Evolutionary conservation across 2,113 vertebrate genomes (phyloP), one percentile per base, ranked within the genome.

Genomic region (Mohoua ochrocephala): DNA sequence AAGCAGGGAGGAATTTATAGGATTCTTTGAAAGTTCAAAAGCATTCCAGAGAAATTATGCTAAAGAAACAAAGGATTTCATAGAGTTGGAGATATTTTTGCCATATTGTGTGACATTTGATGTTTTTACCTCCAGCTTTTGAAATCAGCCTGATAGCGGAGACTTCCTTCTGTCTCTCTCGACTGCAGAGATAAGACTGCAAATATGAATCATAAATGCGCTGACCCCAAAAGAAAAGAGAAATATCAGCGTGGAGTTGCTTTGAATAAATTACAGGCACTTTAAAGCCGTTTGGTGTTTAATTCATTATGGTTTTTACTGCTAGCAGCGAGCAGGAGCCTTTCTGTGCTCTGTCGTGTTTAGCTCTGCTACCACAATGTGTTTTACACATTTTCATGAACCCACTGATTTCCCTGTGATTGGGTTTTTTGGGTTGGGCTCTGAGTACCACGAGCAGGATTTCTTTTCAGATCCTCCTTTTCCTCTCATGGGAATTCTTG

Each of bases 61-160:
- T 14, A 10, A 71, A 77, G 73, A 75, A 90, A 92, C 63, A 77
- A 91, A 80, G n/a, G 49, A 53, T 71, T 91, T n/a, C 82, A 37
- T 12, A 20, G 41, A 52, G 24, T 60, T 68, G 63, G 49, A 73
- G 60, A 13, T 8, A 3, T 44, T 74, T 95, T 81, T 90, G 39
- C 56, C 37, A 8, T 57, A 42, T 64, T 93, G 44, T 56, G 49
- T 59, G 68, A 74, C 79, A 77, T 91, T 88, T 91, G 92, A 88
- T 92, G 77, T 60, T 93, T 93, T 91, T 77, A 94, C 91, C 69
- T 87, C 69, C 47, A 91, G 86, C 47, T 84, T 96, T 86, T 81
- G 89, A 91, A 94, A 89, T 88, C 68, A 80, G 59, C 18, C 68
- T 39, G 37, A 59, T 53, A 77, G 60, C 3, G 59, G 68, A 92